Evolutionary conservation across 2,888 invertebrate genomes (phyloP), one percentile per base, ranked within the genome.

Genomic region (Drosophila pseudotakahashii): DNA sequence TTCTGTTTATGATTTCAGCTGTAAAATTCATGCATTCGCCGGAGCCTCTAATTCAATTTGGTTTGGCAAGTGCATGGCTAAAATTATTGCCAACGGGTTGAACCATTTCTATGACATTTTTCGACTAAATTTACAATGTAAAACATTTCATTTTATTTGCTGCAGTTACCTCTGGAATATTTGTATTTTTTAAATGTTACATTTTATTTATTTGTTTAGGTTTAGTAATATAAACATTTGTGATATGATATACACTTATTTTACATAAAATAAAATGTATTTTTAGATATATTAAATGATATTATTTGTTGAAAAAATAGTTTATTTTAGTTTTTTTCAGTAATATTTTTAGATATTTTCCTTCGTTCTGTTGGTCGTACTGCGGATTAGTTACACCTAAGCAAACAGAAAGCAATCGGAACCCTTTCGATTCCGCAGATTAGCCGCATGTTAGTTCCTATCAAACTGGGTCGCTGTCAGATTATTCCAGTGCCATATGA

Each of bases 1-100:
- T 63, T 68, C 60, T 70, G 75, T 82, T 82, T 88, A 80, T 83
- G 77, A 77, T 78, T 61, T 78, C 68, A 58, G 60, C 62, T 39
- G 45, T 77, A 73, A 74, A 83, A 32, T 64, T 37, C 48, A 51
- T 61, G 70, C 47, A 52, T 58, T 73, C 54, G 51, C 44, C 48
- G 47, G 64, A 14, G 30, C 13, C 71, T 36, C 47, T 48, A 70
- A 70, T 62, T 63, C 62, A 63, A 63, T 62, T 62, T 63, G 23
- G 34, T 42, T 62, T 48, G 47, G n/a, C 47, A 13, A 47, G n/a
- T 30, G 45, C n/a, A 9, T 30, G 7, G 11, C 23, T 34, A 5
- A 41, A 16, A 34, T 7, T 62, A 41, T 37, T 14, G 11, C 45
- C 60, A 61, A 39, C 14, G 23, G 23, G 14, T 34, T 32, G 47